phyloP scores from a whole-genome alignment of 2,113 vertebrate genomes.

The Catharus bicknelli region DNA sequence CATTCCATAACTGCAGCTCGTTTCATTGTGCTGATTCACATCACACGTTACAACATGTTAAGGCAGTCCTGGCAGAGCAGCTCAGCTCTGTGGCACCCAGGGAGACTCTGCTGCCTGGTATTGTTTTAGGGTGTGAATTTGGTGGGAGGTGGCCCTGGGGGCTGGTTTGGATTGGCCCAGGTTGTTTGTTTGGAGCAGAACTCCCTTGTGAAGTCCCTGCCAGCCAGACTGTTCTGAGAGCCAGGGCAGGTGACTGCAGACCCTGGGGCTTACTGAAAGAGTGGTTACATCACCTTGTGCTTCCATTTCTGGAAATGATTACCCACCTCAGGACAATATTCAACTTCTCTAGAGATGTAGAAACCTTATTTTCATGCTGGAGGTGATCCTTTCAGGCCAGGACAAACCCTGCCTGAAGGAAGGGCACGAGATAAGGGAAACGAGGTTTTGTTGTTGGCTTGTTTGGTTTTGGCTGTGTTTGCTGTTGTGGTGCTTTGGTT shows the following conservation, averaged over 20 bases:
- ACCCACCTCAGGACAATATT: not conserved
- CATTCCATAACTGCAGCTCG: not conserved
- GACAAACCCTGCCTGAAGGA: not conserved
- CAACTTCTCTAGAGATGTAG: not conserved
- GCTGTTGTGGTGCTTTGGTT: not conserved
- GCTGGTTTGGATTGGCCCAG: not conserved
- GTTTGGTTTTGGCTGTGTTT: not conserved
- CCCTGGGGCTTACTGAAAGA: not conserved
- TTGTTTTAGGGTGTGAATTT: fast-evolving
- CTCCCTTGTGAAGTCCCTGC: not conserved
- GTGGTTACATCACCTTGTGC: not conserved
- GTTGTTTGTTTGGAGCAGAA: too few relatives aligned
- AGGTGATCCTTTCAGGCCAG: not conserved
- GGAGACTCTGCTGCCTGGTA: not conserved
- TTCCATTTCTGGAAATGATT: not conserved
- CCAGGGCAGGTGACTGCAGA: not conserved
- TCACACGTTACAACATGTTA: fast-evolving
- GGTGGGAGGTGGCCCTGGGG: too few relatives aligned
- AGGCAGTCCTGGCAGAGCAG: not conserved
- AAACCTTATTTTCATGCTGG: not conserved
- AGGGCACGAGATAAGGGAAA: not conserved
- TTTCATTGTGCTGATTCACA: not conserved
- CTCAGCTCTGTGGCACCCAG: not conserved
- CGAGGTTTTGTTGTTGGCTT: not conserved
- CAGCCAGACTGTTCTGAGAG: not conserved